Percentiles rank a stretch among this genome's conserved stretches.
Evolutionary conservation across 35 echinoderm and acorn worm species (phyloP).

Genomic region (Anneissia japonica): DNA sequence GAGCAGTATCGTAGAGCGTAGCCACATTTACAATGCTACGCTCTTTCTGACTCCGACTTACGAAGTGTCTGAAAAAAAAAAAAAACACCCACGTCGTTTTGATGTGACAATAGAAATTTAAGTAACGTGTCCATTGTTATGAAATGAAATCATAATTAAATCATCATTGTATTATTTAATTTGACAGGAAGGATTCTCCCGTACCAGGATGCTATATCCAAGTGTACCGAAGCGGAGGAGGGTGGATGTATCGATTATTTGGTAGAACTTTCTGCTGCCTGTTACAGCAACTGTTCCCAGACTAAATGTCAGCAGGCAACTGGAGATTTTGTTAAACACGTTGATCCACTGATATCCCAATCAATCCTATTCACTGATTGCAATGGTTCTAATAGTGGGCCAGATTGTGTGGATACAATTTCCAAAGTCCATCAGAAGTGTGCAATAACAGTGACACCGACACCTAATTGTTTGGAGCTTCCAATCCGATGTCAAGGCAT

Average conservation of each 20-base stretch:
- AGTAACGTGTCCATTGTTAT: too few species aligned
- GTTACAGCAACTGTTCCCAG: neutral
- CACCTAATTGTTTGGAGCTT: neutral
- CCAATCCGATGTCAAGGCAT: neutral
- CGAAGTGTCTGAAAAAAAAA: too few species aligned
- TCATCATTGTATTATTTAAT: neutral
- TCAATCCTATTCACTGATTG: neutral
- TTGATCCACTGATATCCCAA: neutral
- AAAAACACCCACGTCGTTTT: too few species aligned
- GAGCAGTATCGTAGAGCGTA: too few species aligned
- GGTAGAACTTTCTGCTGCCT: neutral
- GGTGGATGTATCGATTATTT: neutral
- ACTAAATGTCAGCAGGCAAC: neutral
- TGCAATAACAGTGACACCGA: neutral
- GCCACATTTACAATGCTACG: too few species aligned
- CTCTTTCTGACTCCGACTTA: too few species aligned
- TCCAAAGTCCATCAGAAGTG: neutral
- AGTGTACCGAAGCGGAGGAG: neutral
- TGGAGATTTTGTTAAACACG: neutral
- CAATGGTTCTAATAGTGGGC: neutral
- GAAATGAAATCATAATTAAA: neutral
- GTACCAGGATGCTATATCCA: neutral
- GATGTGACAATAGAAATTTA: too few species aligned
- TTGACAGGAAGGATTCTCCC: neutral
- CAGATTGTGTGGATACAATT: neutral